Evolutionary conservation across 2,113 vertebrate species (phyloP), one percentile per base, ranked within the genome.

Genomic region (Anarrhichthys ocellatus): DNA sequence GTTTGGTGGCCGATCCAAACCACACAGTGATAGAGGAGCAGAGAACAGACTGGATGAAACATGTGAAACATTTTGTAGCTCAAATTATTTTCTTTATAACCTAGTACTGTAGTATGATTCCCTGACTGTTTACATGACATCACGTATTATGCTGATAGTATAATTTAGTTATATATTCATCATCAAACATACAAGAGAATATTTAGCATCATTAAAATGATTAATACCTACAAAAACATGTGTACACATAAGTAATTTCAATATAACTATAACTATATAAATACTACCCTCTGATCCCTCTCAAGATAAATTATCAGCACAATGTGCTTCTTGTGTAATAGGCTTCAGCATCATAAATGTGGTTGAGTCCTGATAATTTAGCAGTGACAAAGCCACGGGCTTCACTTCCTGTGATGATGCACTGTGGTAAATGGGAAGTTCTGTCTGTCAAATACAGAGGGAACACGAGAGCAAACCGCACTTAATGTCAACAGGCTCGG

Each of bases 331-430:
- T 40, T 11, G 58, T 48, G 29, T 34, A 2, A 27, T 10, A 32
- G 13, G n/a, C 29, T 46, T 48, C 2, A 10, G 20, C 0, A 17
- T 70, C 2, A 14, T 46, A 24, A 7, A 27, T 48, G 10, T 38
- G 46, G 14, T 52, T 24, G 1, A n/a, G 27, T 11, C 17, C n/a
- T 52, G 5, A 6, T 66, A 36, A 36, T 11, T 6, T 42, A 6
- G n/a, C 17, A 3, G 24, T 22, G 27, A 48, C 3, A 69, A 58
- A 48, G 24, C 8, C 24, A 22, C 4, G 27, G 24, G 3, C 5
- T 27, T 71, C 27, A 80, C 79, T 89, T 89, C 85, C 84, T 77
- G 50, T 65, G 20, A 5, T 9, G 0, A 27, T 10, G 63, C 52
- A 9, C 1, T 56, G 9, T 1, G 32, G 27, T 17, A 54, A 62